Evolutionary conservation across 2,888 invertebrate species (phyloP), one percentile per base, ranked within the genome.

Genomic region (Xestobium rufovillosum): DNA sequence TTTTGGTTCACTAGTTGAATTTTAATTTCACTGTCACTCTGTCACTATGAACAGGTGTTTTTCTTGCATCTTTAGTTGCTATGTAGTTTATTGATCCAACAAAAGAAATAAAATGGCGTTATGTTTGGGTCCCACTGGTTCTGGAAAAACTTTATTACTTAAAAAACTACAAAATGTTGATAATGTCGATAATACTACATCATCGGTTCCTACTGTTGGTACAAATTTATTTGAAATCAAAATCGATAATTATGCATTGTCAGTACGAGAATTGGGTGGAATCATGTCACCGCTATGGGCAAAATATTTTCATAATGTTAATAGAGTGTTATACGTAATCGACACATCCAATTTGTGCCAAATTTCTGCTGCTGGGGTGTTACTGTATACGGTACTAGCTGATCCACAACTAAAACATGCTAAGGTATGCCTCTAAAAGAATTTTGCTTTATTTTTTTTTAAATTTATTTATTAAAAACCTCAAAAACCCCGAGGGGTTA

Each of bases 291-390:
- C 85, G 3, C 68, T 88, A 33, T 89, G 88, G 88, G 73, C 73
- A 13, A 80, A 80, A 55, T 87, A 87, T 59, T 80, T 81, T 46
- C 72, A 73, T 27, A 75, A 76, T 33, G 60, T 75, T 14, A 70
- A 72, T 41, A 81, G 80, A 62, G 71, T 89, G 1, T 76, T 88
- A 42, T 88, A 81, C 53, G 86, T 87, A 1, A 81, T 88, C 11
- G 88, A 89, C 56, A 80, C 84, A 0, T 85, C 87, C 8, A 87
- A 88, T 66, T 67, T 88, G 26, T 88, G 88, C 52, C 87, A 87
- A 66, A 87, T 88, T 54, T 85, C 87, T 1, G 84, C 84, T 2
- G 85, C 87, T 9, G 84, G 85, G 13, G 84, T 88, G 1, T 68
- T 87, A 25, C 66, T 89, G 0, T 88, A 87, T 59, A 81, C 84